Base-by-base conservation (phyloP, 2,888 invertebrate species). In the Encarsia formosa region DNA sequence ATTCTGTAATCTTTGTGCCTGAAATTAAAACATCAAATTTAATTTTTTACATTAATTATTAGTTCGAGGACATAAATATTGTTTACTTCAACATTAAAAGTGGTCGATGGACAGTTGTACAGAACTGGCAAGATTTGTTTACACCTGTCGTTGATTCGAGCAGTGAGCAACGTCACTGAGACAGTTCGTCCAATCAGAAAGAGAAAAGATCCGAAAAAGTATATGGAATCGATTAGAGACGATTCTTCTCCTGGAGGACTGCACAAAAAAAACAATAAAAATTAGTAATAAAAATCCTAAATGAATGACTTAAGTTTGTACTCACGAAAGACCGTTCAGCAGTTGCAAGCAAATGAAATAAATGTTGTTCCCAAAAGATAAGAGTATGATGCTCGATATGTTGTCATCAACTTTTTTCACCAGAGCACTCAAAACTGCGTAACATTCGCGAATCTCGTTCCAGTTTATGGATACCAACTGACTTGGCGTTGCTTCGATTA, bases 311-410 rank as follows among this genome's bases (percentile, higher is more conserved):
- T 5, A 34, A 5, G 34, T 8, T 49, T 8, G 13, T 22, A 57
- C 79, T 77, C 71, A 86, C 86, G 81, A 79, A 11, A 86, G 74
- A 16, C 82, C 84, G 56, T 84, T 79, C 56, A 85, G 84, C 11
- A 87, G 75, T 63, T 87, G 86, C 20, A 86, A 75, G 55, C 87
- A 87, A 43, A 87, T 83, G 63, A 86, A 87, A 66, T 84, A 87
- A 42, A 87, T 77, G 65, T 88, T 87, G 64, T 84, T 86, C 6
- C 79, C 71, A 59, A 85, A 86, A 0, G 86, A 86, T 16, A 87
- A 65, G 1, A 86, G 67, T 1, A 87, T 77, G 37, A 88, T 68
- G 0, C 78, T 76, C 1, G 85, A 82, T 5, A 88, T 73, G 29
- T 80, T 73, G 4, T 74, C 67, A 61, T 87, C 85, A 0, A 86